A percentile compares a stretch with the other conserved stretches of the same genome.
These are phyloP conservation scores for Erebia epiphron DNA, from an alignment of 2,888 invertebrate species.

Conservation along the genomic window DNA sequence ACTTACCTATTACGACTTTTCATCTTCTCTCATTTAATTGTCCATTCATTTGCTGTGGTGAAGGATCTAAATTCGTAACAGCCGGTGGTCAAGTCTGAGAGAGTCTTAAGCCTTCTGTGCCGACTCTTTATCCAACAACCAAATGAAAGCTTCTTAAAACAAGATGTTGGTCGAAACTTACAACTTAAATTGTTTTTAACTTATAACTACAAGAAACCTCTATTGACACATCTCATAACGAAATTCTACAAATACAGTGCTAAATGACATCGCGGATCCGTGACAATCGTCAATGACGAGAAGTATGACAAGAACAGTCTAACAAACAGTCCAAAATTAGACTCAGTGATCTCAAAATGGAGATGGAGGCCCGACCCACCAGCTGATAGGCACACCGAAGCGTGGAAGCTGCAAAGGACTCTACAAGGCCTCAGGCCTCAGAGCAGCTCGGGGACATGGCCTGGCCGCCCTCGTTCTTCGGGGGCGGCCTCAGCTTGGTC, in stretches of 20 bases:
- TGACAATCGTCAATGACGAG: conserved; percentile 26
- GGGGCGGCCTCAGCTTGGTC: conserved; percentile 56
- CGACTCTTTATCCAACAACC: too few species aligned
- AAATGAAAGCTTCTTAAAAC: too few species aligned
- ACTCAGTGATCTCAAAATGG: conserved; percentile 81
- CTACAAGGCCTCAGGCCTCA: conserved; percentile 55
- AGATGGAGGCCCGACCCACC: conserved; percentile 66
- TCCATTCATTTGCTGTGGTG: too few species aligned
- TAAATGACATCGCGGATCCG: conserved; percentile 31
- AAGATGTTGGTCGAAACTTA: too few species aligned
- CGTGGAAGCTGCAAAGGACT: conserved; percentile 77
- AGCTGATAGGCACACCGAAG: conserved; percentile 73
- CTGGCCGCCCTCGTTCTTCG: conserved; percentile 73
- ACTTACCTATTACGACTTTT: too few species aligned
- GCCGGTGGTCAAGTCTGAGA: too few species aligned
- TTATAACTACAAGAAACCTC: too few species aligned
- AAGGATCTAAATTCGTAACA: too few species aligned
- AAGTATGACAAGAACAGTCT: conserved; percentile 48
- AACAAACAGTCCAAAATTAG: conserved; percentile 53
- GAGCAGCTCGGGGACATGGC: conserved; percentile 71
- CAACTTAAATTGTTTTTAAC: too few species aligned
- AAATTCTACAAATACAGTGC: conserved; percentile 18
- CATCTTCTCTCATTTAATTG: too few species aligned
- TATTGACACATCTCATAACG: conserved; percentile 54
- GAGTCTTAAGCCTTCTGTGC: too few species aligned